A percentile compares a stretch with the other conserved stretches of the same genome.
These are phyloP conservation scores for Crotalus viridis DNA, from an alignment of 2,113 vertebrate genomes.

Conservation along the genomic window DNA sequence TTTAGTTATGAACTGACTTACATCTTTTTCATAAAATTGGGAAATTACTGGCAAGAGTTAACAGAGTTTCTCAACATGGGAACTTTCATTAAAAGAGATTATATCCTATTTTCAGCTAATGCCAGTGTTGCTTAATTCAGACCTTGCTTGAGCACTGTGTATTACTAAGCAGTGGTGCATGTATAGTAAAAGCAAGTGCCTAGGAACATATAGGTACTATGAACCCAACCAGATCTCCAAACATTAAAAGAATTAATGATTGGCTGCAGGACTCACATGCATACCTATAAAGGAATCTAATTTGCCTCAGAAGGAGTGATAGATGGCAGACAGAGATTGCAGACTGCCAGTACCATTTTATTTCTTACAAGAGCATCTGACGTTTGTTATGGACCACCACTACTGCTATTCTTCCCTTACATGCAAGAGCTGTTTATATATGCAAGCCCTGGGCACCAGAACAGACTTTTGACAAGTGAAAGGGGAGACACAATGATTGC, in stretches of 20 bases:
- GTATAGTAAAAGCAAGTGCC: background rate
- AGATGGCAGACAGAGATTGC: background rate
- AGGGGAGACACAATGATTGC: background rate
- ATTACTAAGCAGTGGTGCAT: background rate
- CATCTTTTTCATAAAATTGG: background rate
- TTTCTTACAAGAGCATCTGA: background rate
- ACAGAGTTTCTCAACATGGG: background rate
- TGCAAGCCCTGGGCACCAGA: background rate
- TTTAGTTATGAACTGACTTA: background rate
- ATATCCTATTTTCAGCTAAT: background rate
- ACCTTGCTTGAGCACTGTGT: background rate
- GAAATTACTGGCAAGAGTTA: background rate
- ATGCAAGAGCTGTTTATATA: background rate
- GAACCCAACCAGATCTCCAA: background rate
- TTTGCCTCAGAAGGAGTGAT: background rate
- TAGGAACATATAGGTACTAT: background rate
- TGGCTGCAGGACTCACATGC: background rate
- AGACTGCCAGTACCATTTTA: background rate
- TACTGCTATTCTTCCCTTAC: background rate
- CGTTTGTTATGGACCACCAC: background rate
- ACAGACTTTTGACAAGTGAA: background rate
- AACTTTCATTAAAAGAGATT: background rate
- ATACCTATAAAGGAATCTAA: background rate
- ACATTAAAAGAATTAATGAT: background rate
- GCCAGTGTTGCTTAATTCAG: background rate